phyloP scores from a whole-genome alignment of 2,113 vertebrate genomes.

The Romanogobio albipinnatus region DNA sequence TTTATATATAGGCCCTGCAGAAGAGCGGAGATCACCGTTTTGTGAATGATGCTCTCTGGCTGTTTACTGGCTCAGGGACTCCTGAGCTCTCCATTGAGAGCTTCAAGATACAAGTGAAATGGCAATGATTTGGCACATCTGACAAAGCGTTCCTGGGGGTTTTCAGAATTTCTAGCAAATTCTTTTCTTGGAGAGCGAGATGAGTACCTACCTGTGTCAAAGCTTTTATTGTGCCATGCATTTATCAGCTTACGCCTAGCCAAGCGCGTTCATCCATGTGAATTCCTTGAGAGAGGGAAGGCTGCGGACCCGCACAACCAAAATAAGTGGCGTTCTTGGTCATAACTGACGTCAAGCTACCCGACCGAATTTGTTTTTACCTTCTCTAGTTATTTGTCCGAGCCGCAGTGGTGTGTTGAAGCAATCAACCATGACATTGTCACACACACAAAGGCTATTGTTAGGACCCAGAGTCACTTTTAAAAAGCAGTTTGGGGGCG shows the following conservation, averaged over 20 bases:
- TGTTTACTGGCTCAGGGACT: constrained; percentile 54
- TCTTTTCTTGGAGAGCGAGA: neutral
- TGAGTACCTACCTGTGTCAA: neutral
- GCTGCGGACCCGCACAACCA: neutral
- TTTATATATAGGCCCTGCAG: constrained; percentile 63
- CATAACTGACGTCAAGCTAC: constrained; percentile 62
- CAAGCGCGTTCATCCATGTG: neutral
- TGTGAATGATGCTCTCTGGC: constrained; percentile 61
- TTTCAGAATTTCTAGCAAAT: neutral
- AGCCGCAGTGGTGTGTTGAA: constrained; percentile 63
- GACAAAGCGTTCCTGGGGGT: neutral
- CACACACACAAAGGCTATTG: constrained; percentile 59
- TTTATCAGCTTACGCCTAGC: neutral
- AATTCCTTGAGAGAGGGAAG: constrained; percentile 28
- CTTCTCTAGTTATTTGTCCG: constrained; percentile 64
- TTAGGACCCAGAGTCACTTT: constrained; percentile 53
- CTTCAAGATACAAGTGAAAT: constrained; percentile 4
- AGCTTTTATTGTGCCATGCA: neutral
- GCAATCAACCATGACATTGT: constrained; percentile 65
- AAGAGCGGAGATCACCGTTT: constrained; percentile 57
- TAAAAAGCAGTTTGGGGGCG: constrained; percentile 58
- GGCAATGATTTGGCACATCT: neutral
- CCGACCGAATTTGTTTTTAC: constrained; percentile 64
- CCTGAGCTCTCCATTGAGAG: constrained; percentile 24
- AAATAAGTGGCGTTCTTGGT: constrained; percentile 64